phyloP scores from a whole-genome alignment of 2,888 invertebrate genomes.

The Trisateles emortualis region DNA sequence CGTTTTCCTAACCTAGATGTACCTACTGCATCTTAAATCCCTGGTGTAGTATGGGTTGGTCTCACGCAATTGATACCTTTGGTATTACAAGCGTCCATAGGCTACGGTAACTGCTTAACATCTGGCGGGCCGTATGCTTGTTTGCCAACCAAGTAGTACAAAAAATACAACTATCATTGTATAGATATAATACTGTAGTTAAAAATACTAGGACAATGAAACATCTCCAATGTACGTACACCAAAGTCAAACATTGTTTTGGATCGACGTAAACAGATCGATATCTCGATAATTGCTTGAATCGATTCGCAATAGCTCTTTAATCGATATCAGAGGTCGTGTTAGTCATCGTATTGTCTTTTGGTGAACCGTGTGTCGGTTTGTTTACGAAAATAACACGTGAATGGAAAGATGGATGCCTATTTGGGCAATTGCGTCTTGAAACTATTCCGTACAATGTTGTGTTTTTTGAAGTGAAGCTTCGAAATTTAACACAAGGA shows the following conservation, averaged over 20 bases:
- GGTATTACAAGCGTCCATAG: too few species aligned
- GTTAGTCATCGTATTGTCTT: constrained; percentile 37
- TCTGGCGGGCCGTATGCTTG: too few species aligned
- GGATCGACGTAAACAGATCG: constrained; percentile 44
- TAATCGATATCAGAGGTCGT: constrained; percentile 46
- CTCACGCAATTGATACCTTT: too few species aligned
- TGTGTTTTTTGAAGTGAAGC: too few species aligned
- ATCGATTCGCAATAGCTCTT: constrained; percentile 37
- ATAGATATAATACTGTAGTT: neutral
- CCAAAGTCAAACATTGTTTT: constrained; percentile 6
- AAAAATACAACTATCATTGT: too few species aligned
- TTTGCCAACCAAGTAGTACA: too few species aligned
- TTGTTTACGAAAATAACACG: constrained; percentile 14
- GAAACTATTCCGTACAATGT: neutral
- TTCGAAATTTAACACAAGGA: too few species aligned
- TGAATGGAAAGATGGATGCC: neutral
- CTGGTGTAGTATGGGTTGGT: too few species aligned
- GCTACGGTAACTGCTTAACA: too few species aligned
- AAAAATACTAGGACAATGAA: neutral
- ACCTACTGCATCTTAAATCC: too few species aligned
- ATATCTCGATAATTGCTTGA: constrained; percentile 52
- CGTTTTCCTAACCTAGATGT: too few species aligned
- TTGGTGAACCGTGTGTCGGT: constrained; percentile 12
- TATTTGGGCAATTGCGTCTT: neutral
- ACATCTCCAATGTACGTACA: neutral